Conservation (phyloP, 1,140 invertebrate species). For the Drosophila leontia region DNA sequence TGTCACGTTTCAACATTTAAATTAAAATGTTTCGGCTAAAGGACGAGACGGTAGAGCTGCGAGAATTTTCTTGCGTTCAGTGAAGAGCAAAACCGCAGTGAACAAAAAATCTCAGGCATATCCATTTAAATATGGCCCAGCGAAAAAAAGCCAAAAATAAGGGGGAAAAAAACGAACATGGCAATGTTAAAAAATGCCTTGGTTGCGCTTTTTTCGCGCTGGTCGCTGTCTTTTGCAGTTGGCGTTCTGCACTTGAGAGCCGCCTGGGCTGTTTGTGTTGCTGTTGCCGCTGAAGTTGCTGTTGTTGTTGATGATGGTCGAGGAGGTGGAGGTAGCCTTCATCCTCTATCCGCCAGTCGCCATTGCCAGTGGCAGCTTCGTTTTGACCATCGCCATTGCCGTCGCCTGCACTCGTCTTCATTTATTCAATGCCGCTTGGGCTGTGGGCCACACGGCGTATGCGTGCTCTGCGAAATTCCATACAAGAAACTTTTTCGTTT, state of each 20-base stretch:
- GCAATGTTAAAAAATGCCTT: slow-evolving; percentile 53
- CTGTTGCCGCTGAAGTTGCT: slow-evolving; percentile 16
- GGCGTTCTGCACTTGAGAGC: slow-evolving; percentile 76
- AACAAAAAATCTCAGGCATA: slow-evolving; percentile 65
- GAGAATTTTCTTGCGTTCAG: slow-evolving; percentile 54
- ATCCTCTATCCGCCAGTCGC: slow-evolving; percentile 27
- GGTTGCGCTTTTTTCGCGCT: slow-evolving; percentile 60
- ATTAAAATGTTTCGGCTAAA: slow-evolving; percentile 79
- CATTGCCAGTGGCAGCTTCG: slow-evolving; percentile 52
- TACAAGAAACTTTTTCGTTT: slow-evolving; percentile 60
- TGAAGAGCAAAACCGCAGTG: slow-evolving; percentile 24
- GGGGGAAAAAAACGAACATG: slow-evolving; percentile 16
- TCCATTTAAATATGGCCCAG: slow-evolving; percentile 59
- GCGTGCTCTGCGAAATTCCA: slow-evolving; percentile 62
- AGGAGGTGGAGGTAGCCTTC: slow-evolving; percentile 39
- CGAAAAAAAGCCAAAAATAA: slow-evolving; percentile 13
- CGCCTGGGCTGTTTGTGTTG: slow-evolving; percentile 46
- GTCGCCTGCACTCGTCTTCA: slow-evolving; percentile 65
- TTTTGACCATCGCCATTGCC: slow-evolving; percentile 54
- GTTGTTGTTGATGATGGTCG: slow-evolving; percentile 14
- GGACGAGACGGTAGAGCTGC: slow-evolving; percentile 44
- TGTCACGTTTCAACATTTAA: slow-evolving; percentile 82
- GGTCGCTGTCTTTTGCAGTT: slow-evolving; percentile 77
- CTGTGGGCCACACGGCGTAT: slow-evolving; percentile 71
- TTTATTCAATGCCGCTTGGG: slow-evolving; percentile 73